Base-by-base conservation (phyloP, 2,888 invertebrate genomes). In the Lacanobia wlatinum region DNA sequence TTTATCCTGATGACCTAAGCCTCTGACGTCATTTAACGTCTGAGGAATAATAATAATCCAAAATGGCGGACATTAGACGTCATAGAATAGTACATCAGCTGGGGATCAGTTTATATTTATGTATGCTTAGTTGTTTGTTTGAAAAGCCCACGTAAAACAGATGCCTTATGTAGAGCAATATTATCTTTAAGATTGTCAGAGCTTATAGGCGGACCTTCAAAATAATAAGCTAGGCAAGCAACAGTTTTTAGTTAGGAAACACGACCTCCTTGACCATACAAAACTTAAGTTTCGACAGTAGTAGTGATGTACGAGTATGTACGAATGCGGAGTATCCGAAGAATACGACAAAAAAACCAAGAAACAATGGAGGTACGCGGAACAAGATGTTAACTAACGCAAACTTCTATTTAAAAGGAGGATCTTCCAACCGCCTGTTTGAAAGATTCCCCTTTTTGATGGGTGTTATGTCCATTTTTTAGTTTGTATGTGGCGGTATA, bases 241-340 rank as follows among this genome's bases (percentile, higher is more conserved):
- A 52, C 40, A 18, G 55, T 14, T 21, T 48, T 14, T 21, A 46
- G n/a, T 82, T 78, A 28, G n/a, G 55, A 68, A 70, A 76, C 50
- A 14, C 28, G 70, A 65, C 64, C 59, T 83, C 48, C 16, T 70
- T 71, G 63, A 38, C 66, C 48, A 38, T 69, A 69, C 0, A 6
- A 40, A 67, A 43, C 38, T 66, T n/a, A 55, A 69, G 12, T 68
- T 76, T 52, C 21, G 40, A 52, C 50, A 62, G 38, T 66, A 59
- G 61, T 52, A 75, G 71, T 53, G 82, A 48, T 69, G 69, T 66
- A 34, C 34, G 34, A 34, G 34, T n/a, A 6, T n/a, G 0, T 3
- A 9, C n/a, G 18, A 48, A 5, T 7, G 12, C 2, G 7, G 5
- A 43, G 28, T 70, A 80, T 82, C 64, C 43, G 58, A 70, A 70